Conservation (phyloP, 2,888 invertebrate species). For the Cataglyphis altisquamis region DNA sequence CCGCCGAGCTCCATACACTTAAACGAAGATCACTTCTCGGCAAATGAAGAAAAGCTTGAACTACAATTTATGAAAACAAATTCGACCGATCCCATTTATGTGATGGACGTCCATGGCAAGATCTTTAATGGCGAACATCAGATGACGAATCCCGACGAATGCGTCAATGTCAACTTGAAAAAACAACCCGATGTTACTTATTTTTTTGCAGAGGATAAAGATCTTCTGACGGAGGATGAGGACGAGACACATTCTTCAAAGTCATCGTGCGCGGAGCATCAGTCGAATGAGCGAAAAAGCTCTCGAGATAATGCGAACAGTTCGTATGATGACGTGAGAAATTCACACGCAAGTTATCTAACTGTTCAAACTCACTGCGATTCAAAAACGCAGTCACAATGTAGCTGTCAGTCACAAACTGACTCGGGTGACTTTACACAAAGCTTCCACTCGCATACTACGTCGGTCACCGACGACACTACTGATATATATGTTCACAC, state of each 20-base stretch:
- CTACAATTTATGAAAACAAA: not conserved
- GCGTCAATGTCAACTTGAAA: not conserved
- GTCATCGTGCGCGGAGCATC: not conserved
- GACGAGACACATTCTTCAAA: not conserved
- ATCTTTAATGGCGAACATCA: constrained; percentile 53
- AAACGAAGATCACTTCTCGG: constrained; percentile 70
- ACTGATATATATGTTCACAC: constrained; percentile 4
- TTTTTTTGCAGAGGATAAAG: not conserved
- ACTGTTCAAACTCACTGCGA: not conserved
- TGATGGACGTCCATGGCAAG: constrained; percentile 59
- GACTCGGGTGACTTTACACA: constrained; percentile 61
- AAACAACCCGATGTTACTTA: not conserved
- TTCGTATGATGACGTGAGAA: constrained; percentile 31
- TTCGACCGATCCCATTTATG: constrained; percentile 30
- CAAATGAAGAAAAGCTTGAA: constrained; percentile 33
- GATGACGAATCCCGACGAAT: not conserved
- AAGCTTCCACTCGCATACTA: constrained; percentile 67
- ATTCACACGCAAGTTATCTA: constrained; percentile 31
- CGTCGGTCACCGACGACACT: constrained; percentile 31
- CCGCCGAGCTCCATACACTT: constrained; percentile 66
- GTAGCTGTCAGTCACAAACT: constrained; percentile 25
- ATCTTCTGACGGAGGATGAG: not conserved
- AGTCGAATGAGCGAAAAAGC: not conserved
- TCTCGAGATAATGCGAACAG: not conserved
- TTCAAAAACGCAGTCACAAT: not conserved